Conservation (phyloP, 1,140 invertebrate species). For the Orchesella cincta region DNA sequence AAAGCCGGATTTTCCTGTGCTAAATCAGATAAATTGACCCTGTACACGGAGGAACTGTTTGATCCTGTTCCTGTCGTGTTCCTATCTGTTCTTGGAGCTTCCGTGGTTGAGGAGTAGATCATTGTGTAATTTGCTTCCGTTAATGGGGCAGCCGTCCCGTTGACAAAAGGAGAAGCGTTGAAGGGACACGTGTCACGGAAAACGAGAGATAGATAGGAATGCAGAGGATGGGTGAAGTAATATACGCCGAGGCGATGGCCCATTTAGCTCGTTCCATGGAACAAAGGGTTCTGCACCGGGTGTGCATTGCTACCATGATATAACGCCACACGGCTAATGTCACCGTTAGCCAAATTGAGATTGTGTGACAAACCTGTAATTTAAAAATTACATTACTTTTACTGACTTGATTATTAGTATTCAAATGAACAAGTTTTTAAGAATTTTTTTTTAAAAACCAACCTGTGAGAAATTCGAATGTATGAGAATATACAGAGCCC, state of each 20-base stretch:
- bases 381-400: background rate
- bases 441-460: background rate
- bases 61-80: no score
- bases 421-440: background rate
- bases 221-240: conserved; percentile 80
- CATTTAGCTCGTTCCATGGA: conserved; percentile 69
- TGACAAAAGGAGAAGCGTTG: conserved; percentile 47
- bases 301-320: conserved; percentile 74
- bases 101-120: background rate
- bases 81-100: no score
- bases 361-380: conserved; percentile 80
- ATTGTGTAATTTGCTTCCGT: conserved; percentile 19
- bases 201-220: conserved; percentile 79
- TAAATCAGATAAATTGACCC: conserved; percentile 61
- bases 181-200: conserved; percentile 59
- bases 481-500: conserved; percentile 78
- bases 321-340: conserved; percentile 90
- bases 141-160: conserved; percentile 48
- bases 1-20: conserved; percentile 59
- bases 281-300: conserved; percentile 78
- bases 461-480: conserved; percentile 73
- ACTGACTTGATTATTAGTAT: background rate
- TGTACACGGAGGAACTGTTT: no score
- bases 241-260: conserved; percentile 76
- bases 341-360: conserved; percentile 89